Evolutionary conservation across 2,888 invertebrate genomes (phyloP), one percentile per base, ranked within the genome.

Genomic region (Psylliodes chrysocephalus): DNA sequence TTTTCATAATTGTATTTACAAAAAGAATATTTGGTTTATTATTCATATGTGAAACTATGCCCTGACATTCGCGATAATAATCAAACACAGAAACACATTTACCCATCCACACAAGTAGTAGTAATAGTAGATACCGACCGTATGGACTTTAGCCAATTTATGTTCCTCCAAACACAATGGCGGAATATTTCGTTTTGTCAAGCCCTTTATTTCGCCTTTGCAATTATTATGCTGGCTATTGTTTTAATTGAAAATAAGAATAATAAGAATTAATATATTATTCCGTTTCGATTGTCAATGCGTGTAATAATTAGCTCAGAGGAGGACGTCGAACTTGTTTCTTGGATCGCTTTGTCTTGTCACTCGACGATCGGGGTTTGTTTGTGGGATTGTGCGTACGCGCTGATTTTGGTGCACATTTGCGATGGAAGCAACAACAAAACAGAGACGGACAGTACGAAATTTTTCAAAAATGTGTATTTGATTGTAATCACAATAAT

Each of bases 201-300:
- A 68, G 67, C 67, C 66, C 66, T 64, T n/a, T 71, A 69, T 60
- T 69, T 67, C 60, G 66, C 64, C 51, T 60, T 64, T 71, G 56
- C 67, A 65, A 68, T 70, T 67, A 71, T 71, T 71, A 69, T 69
- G 66, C 66, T 60, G 59, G 63, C 67, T 68, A 71, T 71, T 71
- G 71, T 71, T 71, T 67, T 68, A 71, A 71, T 71, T 71, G 64
- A 71, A 71, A 71, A 71, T 71, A 71, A 71, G 63, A 71, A 71
- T 66, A n/a, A n/a, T n/a, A 68, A 68, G 66, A 67, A 66, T 68
- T 66, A 60, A 66, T 69, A 67, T 67, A 69, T 68, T 71, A 71
- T 68, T 67, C 67, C 57, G 63, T 66, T 68, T 53, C 68, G 67
- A 66, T 70, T 67, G 67, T 63, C 68, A 53, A 69, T 69, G 68